phyloP scores from a whole-genome alignment of 2,113 vertebrate species.

The Peromyscus maniculatus region DNA sequence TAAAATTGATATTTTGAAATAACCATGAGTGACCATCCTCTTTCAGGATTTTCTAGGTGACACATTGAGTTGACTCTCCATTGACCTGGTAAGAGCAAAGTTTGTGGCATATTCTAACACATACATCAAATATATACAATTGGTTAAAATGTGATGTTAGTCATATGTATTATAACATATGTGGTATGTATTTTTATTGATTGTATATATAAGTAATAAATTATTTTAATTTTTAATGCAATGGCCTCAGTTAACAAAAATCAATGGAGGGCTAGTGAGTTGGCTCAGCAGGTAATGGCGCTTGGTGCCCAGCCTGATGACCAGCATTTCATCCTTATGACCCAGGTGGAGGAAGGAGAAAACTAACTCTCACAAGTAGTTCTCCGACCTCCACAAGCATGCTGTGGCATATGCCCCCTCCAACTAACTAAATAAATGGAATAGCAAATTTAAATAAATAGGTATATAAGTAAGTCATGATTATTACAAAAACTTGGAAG shows the following conservation, averaged over 20 bases:
- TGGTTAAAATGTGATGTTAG: not conserved
- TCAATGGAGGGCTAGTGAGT: not conserved
- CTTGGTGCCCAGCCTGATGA: not conserved
- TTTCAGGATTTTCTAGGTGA: not conserved
- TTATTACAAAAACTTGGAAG: not conserved
- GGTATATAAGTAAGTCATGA: not conserved
- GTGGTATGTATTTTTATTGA: not conserved
- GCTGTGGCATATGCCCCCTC: not conserved
- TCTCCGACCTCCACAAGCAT: not conserved
- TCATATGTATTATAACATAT: not conserved
- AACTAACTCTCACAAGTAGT: not conserved
- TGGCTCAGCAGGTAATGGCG: not conserved
- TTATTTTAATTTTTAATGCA: not conserved
- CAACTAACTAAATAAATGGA: not conserved
- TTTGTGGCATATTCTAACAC: not conserved
- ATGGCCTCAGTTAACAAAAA: not conserved
- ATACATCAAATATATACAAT: not conserved
- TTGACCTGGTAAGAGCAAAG: not conserved
- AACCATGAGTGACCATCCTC: not conserved
- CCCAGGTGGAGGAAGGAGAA: not conserved
- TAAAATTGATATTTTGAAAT: constrained; percentile 46
- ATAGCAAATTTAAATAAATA: not conserved
- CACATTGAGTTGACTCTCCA: not conserved
- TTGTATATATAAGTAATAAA: not conserved
- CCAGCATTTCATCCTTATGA: too few species aligned